Evolutionary conservation across 2,797 vertebrate genomes (phyloP).

Genomic region (Myotis vivesi): DNA sequence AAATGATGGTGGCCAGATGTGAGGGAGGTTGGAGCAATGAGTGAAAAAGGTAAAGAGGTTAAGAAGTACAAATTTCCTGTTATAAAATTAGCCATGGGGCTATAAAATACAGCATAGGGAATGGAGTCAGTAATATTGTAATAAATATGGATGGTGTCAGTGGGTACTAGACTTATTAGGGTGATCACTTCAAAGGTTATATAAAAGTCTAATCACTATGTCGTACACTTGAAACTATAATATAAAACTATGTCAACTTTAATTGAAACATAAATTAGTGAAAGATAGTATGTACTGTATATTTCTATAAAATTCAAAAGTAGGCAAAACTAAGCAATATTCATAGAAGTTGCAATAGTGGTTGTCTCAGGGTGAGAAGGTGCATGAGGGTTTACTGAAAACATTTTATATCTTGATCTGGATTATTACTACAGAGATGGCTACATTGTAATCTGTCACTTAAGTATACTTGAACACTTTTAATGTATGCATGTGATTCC

Average conservation of each 20-base stretch:
- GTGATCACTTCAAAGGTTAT: background rate
- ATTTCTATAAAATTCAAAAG: background rate
- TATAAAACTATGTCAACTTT: background rate
- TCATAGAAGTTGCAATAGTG: background rate
- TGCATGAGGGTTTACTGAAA: background rate
- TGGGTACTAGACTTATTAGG: background rate
- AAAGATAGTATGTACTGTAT: background rate
- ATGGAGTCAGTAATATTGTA: background rate
- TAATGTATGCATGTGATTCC: background rate
- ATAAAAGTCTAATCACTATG: background rate
- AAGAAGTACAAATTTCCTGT: background rate
- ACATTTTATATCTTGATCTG: background rate
- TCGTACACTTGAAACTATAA: background rate
- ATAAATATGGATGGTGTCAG: background rate
- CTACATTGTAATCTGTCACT: background rate
- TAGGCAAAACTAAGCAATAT: background rate
- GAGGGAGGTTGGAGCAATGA: background rate
- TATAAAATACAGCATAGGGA: background rate
- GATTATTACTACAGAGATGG: background rate
- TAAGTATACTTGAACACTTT: background rate
- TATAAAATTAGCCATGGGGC: background rate
- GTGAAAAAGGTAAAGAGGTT: background rate
- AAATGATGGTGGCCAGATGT: background rate
- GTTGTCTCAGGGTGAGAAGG: background rate
- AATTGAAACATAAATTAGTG: background rate